A percentile compares a stretch with the other conserved stretches of the same genome.
These are phyloP conservation scores for Halesus radiatus DNA, from an alignment of 1,140 invertebrate species.

Conservation along the genomic window DNA sequence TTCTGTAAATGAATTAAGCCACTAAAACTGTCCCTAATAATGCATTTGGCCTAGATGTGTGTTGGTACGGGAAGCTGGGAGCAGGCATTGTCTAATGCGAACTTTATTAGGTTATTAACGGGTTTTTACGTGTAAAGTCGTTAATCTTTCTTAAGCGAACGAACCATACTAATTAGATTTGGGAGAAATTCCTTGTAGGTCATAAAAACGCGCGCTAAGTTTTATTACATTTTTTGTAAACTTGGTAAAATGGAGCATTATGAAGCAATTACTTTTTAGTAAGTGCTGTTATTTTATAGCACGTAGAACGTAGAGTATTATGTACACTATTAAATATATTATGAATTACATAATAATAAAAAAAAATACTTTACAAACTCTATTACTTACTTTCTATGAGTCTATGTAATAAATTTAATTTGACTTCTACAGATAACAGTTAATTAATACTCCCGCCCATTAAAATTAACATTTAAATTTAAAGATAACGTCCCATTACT, in stretches of 20 bases:
- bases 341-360: too few relatives aligned
- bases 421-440: too few relatives aligned
- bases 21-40: slow-evolving; percentile 1
- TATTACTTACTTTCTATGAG: too few relatives aligned
- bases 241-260: background rate
- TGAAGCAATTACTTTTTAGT: background rate
- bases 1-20: background rate
- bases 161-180: slow-evolving; percentile 6
- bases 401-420: too few relatives aligned
- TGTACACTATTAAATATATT: too few relatives aligned
- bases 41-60: background rate
- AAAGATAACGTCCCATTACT: background rate
- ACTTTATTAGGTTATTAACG: slow-evolving; percentile 6
- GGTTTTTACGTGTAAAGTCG: slow-evolving; percentile 6
- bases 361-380: too few relatives aligned
- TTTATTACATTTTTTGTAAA: slow-evolving; percentile 2
- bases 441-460: too few relatives aligned
- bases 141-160: slow-evolving; percentile 7
- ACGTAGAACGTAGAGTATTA: too few relatives aligned
- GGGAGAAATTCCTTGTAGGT: background rate
- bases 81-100: background rate
- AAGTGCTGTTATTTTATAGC: too few relatives aligned
- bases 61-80: background rate
- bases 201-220: background rate
- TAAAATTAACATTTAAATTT: background rate